Evolutionary conservation across 2,888 invertebrate species (phyloP).

Genomic region (Sphaerophoria taeniata): DNA sequence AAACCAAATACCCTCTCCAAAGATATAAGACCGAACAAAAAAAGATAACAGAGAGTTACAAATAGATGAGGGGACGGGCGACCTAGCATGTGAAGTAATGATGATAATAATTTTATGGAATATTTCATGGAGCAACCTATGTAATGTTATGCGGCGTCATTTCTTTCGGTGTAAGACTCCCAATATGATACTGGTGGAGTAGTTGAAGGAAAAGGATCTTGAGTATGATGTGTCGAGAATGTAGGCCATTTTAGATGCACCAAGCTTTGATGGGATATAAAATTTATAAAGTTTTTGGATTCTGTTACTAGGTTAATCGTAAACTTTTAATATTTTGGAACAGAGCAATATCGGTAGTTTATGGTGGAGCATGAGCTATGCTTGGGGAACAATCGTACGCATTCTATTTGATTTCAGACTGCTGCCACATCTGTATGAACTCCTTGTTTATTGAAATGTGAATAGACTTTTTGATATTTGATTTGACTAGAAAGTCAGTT

Average conservation of each 20-base stretch:
- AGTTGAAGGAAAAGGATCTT: neutral
- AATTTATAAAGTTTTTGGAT: constrained; percentile 21
- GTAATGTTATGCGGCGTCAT: constrained; percentile 44
- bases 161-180: neutral
- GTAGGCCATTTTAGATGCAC: constrained; percentile 23
- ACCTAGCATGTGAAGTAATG: constrained; percentile 69
- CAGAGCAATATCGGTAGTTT: neutral
- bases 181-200: constrained; percentile 41
- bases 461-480: too few relatives aligned
- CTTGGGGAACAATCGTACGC: too few relatives aligned
- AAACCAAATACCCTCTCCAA: constrained; percentile 1
- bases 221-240: neutral
- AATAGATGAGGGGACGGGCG: constrained; percentile 70
- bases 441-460: too few relatives aligned
- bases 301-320: constrained; percentile 14
- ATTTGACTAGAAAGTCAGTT: too few relatives aligned
- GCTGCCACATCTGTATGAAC: too few relatives aligned
- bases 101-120: constrained; percentile 64
- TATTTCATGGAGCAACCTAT: constrained; percentile 46
- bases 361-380: too few relatives aligned
- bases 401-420: too few relatives aligned
- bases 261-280: constrained; percentile 4
- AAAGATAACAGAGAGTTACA: constrained; percentile 63
- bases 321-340: neutral
- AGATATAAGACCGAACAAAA: neutral